Base-by-base conservation (phyloP, 2,888 invertebrate species). In the Hypena proboscidalis region DNA sequence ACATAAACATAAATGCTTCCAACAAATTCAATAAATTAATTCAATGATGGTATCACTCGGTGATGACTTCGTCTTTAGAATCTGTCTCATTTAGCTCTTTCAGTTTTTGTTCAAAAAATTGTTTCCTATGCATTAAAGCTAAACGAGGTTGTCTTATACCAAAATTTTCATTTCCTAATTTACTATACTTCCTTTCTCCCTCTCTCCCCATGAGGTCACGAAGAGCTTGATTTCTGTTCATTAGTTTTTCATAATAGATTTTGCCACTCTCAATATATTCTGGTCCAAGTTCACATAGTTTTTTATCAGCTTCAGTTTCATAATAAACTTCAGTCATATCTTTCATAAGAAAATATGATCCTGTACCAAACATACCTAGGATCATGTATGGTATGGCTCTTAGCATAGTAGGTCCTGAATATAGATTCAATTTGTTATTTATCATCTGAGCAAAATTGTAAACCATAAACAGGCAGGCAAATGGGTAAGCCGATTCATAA, bases 141-240 rank as follows among this genome's bases (percentile, higher is more conserved):
- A 94, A 58, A 34, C 92, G 92, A 49, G 93, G 94, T 54, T 94
- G 93, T 35, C 96, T 85, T 32, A 96, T 44, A 8, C 93, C 82
- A 74, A 88, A 93, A 68, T 93, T 93, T 67, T 94, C 94, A 85
- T 97, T 95, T 5, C 97, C 97, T 48, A 91, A 72, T 27, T 89
- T 91, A 19, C 94, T 94, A 71, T 93, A 96, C 33, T 91, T 81
- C 4, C 78, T 85, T 67, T 93, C 92, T 0, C 95, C 95, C 30
- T 92, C 84, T 10, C 77, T 73, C 0, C 95, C 95, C 84, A 95
- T 85, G 5, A 96, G 74, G 44, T 89, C 83, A 58, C 95, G 88
- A 9, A 97, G 76, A 0, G 96, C 95, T 65, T 94, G 92, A 79
- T 97, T 97, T 73, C 95, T 93, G 60, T 93, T 85, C 22, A 96